These are phyloP conservation scores for Phoeniculus purpureus DNA, from an alignment of 2,797 vertebrate genomes.

Conservation along the genomic window DNA sequence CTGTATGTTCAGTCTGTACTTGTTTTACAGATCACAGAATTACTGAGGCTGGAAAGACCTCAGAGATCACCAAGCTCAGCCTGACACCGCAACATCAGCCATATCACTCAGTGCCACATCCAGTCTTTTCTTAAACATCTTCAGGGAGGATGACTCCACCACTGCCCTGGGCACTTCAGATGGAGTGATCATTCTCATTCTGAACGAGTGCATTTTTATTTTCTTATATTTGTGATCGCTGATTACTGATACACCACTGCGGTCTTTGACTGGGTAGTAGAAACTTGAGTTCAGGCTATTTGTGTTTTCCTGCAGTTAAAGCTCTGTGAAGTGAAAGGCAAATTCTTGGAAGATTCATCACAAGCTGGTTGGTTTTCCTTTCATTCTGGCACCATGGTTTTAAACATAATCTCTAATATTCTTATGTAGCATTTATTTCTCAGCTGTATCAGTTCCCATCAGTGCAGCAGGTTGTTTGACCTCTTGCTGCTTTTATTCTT, in stretches of 20 bases:
- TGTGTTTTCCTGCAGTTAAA: background rate
- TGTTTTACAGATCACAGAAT: background rate
- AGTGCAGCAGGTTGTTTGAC: background rate
- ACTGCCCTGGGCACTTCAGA: too few relatives aligned
- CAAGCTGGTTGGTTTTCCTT: background rate
- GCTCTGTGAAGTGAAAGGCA: background rate
- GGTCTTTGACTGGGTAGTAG: background rate
- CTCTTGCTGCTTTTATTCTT: background rate
- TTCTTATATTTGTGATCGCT: fast-evolving
- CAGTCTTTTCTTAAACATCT: too few relatives aligned
- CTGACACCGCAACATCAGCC: too few relatives aligned
- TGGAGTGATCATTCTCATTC: background rate
- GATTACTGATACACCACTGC: background rate
- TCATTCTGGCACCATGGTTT: background rate
- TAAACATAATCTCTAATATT: background rate
- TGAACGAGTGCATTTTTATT: background rate
- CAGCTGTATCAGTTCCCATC: background rate
- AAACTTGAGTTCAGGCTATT: background rate
- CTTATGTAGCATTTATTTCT: background rate
- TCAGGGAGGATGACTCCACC: too few relatives aligned
- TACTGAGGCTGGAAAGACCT: too few relatives aligned
- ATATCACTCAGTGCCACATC: too few relatives aligned
- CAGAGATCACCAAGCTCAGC: too few relatives aligned
- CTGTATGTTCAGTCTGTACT: background rate
- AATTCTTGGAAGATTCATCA: background rate